phyloP scores from a whole-genome alignment of 2,797 vertebrate genomes.

The Arctocebus calabarensis region DNA sequence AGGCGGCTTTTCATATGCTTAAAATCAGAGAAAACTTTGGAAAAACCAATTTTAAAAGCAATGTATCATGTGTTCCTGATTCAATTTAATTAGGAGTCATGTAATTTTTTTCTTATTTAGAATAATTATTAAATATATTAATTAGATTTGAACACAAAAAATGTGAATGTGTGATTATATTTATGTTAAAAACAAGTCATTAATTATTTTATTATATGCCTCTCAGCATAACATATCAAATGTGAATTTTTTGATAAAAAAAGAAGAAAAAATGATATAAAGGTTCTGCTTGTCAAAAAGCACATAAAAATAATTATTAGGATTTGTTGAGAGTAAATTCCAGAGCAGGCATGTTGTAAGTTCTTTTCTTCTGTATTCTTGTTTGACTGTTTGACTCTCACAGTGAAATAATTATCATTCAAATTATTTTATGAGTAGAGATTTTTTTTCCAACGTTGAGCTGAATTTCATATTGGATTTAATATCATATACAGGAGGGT shows the following conservation, averaged over 20 bases:
- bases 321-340: not conserved
- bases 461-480: not conserved
- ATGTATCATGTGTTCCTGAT: not conserved
- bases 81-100: not conserved
- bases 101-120: not conserved
- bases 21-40: not conserved
- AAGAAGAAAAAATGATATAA: not conserved
- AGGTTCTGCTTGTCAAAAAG: not conserved
- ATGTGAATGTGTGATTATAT: not conserved
- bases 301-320: not conserved
- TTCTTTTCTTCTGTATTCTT: not conserved
- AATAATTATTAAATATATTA: not conserved
- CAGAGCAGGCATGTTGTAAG: not conserved
- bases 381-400: not conserved
- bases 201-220: not conserved
- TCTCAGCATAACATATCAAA: not conserved
- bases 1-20: not conserved
- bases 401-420: not conserved
- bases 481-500: not conserved
- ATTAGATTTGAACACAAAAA: conserved; percentile 18
- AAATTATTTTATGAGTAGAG: not conserved
- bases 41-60: not conserved
- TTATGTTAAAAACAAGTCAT: not conserved
- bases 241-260: not conserved
- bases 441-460: not conserved